Percentiles rank a stretch among this genome's conserved stretches.
Evolutionary conservation across 2,113 vertebrate species (phyloP).

Genomic region (Paramisgurnus dabryanus): DNA sequence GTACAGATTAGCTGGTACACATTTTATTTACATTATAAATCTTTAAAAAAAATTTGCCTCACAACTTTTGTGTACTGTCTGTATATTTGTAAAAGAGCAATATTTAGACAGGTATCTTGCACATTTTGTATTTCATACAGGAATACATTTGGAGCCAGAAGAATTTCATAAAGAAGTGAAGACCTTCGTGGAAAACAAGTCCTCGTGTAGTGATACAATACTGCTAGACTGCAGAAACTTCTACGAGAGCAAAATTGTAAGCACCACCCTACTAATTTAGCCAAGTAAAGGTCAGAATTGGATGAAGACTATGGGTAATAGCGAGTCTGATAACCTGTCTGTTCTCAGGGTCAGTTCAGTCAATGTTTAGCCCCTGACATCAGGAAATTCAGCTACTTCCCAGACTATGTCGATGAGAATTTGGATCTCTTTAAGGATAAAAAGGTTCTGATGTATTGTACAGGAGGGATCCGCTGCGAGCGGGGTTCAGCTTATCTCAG

Average conservation of each 20-base stretch:
- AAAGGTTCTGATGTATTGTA: conserved; percentile 96
- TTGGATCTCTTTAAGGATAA: conserved; percentile 89
- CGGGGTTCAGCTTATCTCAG: conserved; percentile 91
- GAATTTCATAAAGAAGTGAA: conserved; percentile 93
- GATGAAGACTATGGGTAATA: background rate
- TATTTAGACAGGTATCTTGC: background rate
- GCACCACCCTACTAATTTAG: conserved; percentile 50
- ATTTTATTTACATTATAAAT: background rate
- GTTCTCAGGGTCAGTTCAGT: conserved; percentile 85
- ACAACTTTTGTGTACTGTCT: background rate
- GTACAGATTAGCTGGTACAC: conserved; percentile 86
- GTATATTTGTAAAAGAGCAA: background rate
- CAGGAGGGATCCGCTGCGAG: conserved; percentile 95
- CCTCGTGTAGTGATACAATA: conserved; percentile 77
- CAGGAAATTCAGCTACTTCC: conserved; percentile 99
- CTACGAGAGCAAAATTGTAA: conserved; percentile 98
- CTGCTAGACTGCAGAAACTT: conserved; percentile 96
- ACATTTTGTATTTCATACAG: conserved; percentile 63
- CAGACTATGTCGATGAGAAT: conserved; percentile 90
- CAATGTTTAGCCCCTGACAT: conserved; percentile 92
- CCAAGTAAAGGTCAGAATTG: background rate
- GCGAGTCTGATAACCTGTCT: background rate
- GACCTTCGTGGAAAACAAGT: conserved; percentile 74
- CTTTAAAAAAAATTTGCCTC: too few relatives aligned
- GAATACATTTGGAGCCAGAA: conserved; percentile 86